Percentiles rank a stretch among this genome's conserved stretches.
Conservation (phyloP, 2,888 invertebrate species). For the Dryococelus australis region DNA sequence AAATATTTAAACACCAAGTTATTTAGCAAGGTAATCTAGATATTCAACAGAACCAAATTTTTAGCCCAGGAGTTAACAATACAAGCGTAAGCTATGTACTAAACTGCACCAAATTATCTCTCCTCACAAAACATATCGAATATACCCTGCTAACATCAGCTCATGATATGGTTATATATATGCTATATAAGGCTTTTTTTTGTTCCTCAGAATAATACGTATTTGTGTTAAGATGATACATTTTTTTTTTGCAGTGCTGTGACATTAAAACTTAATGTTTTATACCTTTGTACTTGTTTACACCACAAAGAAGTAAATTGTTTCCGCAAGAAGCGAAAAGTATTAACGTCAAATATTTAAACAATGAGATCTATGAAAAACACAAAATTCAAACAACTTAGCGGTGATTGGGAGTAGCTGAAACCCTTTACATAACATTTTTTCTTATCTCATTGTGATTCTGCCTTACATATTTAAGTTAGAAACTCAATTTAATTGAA, state of each 20-base stretch:
- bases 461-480: too few species aligned
- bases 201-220: neutral
- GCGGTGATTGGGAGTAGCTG: too few species aligned
- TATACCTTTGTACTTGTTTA: too few species aligned
- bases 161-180: neutral
- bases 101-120: neutral
- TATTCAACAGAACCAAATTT: neutral
- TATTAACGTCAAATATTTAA: too few species aligned
- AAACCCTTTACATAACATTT: too few species aligned
- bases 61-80: neutral
- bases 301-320: too few species aligned
- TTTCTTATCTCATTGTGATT: too few species aligned
- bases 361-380: too few species aligned
- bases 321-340: too few species aligned
- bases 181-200: neutral
- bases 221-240: neutral
- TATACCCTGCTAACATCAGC: neutral
- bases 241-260: neutral
- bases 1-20: neutral
- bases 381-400: too few species aligned
- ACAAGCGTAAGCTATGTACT: slow-evolving; percentile 4
- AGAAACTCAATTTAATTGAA: too few species aligned
- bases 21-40: neutral
- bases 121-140: neutral
- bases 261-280: neutral